Conservation (phyloP, 2,113 vertebrate species). For the Thalassarche chlororhynchos region DNA sequence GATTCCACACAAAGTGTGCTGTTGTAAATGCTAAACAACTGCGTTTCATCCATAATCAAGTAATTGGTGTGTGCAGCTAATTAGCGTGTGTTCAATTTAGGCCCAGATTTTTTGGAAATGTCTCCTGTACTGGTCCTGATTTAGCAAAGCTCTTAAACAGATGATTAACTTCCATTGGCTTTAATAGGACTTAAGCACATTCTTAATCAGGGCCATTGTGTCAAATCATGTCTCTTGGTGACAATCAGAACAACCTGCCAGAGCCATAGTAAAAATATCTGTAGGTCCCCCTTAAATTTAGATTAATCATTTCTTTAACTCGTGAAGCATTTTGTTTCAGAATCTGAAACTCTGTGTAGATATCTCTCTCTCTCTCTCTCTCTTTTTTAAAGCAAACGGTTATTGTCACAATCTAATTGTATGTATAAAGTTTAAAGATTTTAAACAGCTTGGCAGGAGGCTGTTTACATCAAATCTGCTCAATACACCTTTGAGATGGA, state of each 20-base stretch:
- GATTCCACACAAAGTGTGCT: conserved; percentile 6
- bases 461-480: conserved; percentile 56
- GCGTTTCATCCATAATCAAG: conserved; percentile 32
- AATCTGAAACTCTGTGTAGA: neutral
- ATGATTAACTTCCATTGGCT: conserved; percentile 66
- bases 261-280: neutral
- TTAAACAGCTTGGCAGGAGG: conserved; percentile 48
- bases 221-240: conserved; percentile 45
- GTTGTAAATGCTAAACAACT: conserved; percentile 54
- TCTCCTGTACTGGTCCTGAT: conserved; percentile 65
- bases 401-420: conserved; percentile 53
- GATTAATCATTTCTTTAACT: neutral
- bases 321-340: neutral
- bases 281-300: conserved; percentile 15
- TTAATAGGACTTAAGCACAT: conserved; percentile 66
- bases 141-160: conserved; percentile 70
- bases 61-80: conserved; percentile 54
- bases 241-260: conserved; percentile 35
- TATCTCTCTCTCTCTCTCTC: fast-evolving
- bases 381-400: neutral
- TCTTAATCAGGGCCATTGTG: conserved; percentile 61
- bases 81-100: conserved; percentile 37
- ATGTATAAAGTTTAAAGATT: conserved; percentile 57
- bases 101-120: conserved; percentile 63
- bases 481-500: conserved; percentile 51